These are phyloP conservation scores for Cheirogaleus medius DNA, from an alignment of 2,113 vertebrate genomes.

Conservation along the genomic window DNA sequence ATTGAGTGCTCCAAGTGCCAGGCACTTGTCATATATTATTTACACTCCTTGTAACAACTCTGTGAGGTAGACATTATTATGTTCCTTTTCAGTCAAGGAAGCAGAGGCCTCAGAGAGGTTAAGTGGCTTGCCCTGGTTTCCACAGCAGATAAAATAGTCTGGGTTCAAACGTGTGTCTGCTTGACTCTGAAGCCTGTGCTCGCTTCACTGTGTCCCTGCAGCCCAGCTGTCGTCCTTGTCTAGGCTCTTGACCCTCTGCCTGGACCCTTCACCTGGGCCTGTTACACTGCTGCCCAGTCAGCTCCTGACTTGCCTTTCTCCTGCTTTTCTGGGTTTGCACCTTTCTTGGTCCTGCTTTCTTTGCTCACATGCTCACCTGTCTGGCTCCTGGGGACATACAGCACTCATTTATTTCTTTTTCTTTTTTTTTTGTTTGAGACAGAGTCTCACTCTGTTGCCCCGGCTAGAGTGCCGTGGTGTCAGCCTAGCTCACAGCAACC, in stretches of 20 bases:
- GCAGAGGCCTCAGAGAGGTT: constrained; percentile 28
- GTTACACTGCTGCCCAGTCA: background rate
- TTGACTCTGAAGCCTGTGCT: background rate
- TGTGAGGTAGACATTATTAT: background rate
- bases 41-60: background rate
- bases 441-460: no score
- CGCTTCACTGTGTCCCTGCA: background rate
- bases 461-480: no score
- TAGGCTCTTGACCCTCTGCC: background rate
- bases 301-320: background rate
- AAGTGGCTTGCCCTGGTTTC: constrained; percentile 23
- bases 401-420: background rate
- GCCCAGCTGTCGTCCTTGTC: background rate
- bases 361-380: background rate
- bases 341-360: background rate
- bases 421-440: no score
- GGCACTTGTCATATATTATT: constrained; percentile 47
- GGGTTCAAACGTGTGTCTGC: background rate
- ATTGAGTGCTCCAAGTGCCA: background rate
- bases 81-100: constrained; percentile 21
- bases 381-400: background rate
- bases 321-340: background rate
- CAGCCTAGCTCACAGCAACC: no score
- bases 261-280: background rate
- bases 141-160: background rate